A percentile compares a stretch with the other conserved stretches of the same genome.
Conservation (phyloP, 2,888 invertebrate species). For the Caenorhabditis doughertyi region DNA sequence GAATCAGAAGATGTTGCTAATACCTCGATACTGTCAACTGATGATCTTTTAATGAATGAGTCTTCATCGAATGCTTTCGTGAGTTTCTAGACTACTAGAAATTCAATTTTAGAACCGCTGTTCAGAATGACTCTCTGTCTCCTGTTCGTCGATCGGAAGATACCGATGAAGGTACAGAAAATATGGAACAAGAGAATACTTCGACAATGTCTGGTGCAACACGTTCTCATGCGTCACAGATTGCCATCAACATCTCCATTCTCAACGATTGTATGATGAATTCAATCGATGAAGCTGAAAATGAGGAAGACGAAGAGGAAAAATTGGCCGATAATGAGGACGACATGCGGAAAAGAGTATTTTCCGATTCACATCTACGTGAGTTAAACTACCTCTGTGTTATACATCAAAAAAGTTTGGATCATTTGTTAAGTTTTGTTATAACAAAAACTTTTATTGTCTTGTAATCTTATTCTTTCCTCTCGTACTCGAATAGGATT, state of each 20-base stretch:
- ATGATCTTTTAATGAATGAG: constrained; percentile 38
- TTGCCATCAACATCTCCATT: constrained; percentile 60
- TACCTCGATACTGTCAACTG: constrained; percentile 12
- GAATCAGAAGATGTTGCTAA: constrained; percentile 20
- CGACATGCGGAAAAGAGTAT: background rate
- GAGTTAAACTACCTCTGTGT: constrained; percentile 10
- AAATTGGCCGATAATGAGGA: background rate
- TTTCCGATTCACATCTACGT: constrained; percentile 46
- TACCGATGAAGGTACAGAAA: constrained; percentile 9
- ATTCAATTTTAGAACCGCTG: background rate
- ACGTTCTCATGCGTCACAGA: constrained; percentile 46
- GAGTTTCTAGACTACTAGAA: background rate
- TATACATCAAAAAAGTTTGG: too few relatives aligned
- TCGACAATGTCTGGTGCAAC: constrained; percentile 34
- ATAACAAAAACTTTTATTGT: background rate
- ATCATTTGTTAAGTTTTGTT: background rate
- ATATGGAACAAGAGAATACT: constrained; percentile 9
- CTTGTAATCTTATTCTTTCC: too few relatives aligned
- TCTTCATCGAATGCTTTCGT: constrained; percentile 49
- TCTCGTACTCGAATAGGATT: too few relatives aligned
- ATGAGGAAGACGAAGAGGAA: constrained; percentile 12
- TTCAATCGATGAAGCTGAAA: constrained; percentile 51
- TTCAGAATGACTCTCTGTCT: constrained; percentile 59
- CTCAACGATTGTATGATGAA: constrained; percentile 65
- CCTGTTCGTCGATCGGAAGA: constrained; percentile 49